Conservation (phyloP, 2,113 vertebrate species). For the Ploceus nigricollis region DNA sequence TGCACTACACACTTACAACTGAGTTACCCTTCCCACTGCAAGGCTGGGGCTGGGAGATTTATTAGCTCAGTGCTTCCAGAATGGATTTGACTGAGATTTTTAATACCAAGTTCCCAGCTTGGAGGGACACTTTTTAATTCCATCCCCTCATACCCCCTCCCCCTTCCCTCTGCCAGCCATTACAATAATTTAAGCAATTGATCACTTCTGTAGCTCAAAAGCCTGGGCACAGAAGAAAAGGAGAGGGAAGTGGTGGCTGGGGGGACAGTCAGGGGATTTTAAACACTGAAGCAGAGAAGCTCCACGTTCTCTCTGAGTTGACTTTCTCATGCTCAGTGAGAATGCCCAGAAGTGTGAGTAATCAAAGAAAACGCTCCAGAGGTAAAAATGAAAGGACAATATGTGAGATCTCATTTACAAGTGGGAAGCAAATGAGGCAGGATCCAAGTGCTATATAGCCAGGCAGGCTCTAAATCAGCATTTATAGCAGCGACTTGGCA, state of each 20-base stretch:
- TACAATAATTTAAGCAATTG: constrained; percentile 42
- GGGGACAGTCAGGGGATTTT: neutral
- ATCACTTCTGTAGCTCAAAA: neutral
- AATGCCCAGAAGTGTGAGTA: constrained; percentile 33
- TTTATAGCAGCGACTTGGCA: neutral
- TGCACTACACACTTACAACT: constrained; percentile 44
- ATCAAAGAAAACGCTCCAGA: constrained; percentile 41
- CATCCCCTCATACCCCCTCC: neutral
- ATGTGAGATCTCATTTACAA: constrained; percentile 45
- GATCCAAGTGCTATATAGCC: neutral
- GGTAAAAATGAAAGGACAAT: constrained; percentile 52
- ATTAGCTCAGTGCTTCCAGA: constrained; percentile 51
- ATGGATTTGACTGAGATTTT: constrained; percentile 61
- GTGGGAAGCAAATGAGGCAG: constrained; percentile 52
- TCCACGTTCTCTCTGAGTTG: neutral
- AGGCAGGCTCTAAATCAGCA: constrained; percentile 20
- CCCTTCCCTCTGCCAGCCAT: constrained; percentile 22
- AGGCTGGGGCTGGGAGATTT: constrained; percentile 59
- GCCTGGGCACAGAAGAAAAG: neutral
- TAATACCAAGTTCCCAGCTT: constrained; percentile 65
- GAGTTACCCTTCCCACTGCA: constrained; percentile 64
- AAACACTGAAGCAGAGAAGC: neutral
- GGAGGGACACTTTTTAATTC: constrained; percentile 58
- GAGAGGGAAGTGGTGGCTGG: neutral
- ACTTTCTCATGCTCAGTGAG: constrained; percentile 35